Conservation (phyloP, 2,113 vertebrate species). For the Actinemys pallida region DNA sequence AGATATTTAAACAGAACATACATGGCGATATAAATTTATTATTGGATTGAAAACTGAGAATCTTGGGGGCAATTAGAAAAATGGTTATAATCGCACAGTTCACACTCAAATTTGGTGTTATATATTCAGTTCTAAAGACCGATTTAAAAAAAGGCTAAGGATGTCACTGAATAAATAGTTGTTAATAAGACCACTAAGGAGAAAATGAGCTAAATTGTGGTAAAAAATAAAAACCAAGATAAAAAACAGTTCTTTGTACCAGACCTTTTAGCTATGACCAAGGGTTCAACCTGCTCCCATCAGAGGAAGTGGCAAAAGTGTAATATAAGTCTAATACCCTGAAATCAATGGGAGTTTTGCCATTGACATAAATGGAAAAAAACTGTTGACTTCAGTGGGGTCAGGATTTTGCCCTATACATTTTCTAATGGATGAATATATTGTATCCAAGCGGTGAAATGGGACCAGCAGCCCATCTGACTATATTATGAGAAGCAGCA, state of each 20-base stretch:
- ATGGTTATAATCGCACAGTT: neutral
- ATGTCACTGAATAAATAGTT: constrained; percentile 20
- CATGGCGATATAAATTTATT: constrained; percentile 35
- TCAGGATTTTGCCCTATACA: neutral
- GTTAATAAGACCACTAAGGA: neutral
- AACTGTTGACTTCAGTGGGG: neutral
- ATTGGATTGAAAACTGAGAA: constrained; percentile 40
- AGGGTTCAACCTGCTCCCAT: neutral
- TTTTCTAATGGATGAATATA: neutral
- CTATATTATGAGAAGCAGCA: neutral
- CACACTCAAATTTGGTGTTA: rapidly evolving
- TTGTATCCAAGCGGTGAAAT: neutral
- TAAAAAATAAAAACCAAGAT: constrained; percentile 17
- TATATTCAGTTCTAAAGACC: constrained; percentile 16
- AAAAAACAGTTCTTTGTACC: neutral
- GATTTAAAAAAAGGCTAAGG: neutral
- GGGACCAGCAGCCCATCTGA: neutral
- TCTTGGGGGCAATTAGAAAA: neutral
- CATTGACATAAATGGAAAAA: too few species aligned
- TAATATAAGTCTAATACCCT: neutral
- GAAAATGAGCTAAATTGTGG: constrained; percentile 7
- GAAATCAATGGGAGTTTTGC: too few species aligned
- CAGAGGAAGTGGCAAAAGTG: neutral
- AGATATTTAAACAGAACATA: constrained; percentile 38
- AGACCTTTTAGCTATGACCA: neutral